A percentile compares a stretch with the other conserved stretches of the same genome.
Evolutionary conservation across 2,797 vertebrate species (phyloP).

Genomic region (Pangasius djambal): DNA sequence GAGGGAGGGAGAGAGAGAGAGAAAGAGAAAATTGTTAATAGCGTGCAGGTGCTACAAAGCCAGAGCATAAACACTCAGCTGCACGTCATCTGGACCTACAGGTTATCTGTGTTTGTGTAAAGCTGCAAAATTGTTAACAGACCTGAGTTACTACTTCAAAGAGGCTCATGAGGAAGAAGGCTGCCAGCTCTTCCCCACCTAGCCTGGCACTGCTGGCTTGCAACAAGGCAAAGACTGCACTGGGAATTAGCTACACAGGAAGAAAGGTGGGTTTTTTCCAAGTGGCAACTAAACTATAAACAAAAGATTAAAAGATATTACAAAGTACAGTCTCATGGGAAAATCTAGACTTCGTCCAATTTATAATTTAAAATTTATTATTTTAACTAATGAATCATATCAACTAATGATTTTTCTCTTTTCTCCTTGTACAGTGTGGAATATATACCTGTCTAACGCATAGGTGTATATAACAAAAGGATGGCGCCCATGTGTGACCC

Average conservation of each 20-base stretch:
- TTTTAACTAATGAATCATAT: not conserved
- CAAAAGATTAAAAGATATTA: not conserved
- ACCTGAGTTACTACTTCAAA: conserved; percentile 14
- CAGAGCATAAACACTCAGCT: not conserved
- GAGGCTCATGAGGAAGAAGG: not conserved
- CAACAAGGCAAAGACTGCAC: not conserved
- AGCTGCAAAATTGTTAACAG: conserved; percentile 14
- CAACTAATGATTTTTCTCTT: not conserved
- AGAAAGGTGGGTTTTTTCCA: not conserved
- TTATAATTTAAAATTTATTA: not conserved
- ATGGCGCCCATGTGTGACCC: not conserved
- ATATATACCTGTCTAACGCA: not conserved
- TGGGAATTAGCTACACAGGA: not conserved
- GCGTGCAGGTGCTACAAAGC: conserved; percentile 1
- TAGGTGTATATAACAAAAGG: too few species aligned
- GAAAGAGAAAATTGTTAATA: not conserved
- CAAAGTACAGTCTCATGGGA: not conserved
- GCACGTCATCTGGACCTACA: not conserved
- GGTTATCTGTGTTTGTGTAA: conserved; percentile 16
- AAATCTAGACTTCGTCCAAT: not conserved
- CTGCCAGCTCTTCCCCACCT: not conserved
- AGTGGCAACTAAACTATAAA: not conserved
- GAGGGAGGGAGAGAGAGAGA: not conserved
- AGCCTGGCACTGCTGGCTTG: not conserved
- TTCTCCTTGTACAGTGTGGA: not conserved